Conservation (phyloP, 2,797 vertebrate species). For the Cyprinella venusta region DNA sequence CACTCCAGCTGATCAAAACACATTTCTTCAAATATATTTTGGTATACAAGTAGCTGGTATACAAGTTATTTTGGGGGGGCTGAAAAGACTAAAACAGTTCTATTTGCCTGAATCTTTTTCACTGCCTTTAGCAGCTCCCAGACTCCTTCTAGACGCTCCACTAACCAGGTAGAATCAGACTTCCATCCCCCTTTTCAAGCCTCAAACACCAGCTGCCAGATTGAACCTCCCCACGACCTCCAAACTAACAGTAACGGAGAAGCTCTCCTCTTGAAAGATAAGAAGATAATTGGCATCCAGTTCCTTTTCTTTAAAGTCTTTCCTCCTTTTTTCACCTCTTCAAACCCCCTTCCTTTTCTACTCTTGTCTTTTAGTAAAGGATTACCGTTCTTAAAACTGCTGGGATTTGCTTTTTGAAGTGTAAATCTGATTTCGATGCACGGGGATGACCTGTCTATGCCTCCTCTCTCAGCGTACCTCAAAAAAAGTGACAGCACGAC, state of each 20-base stretch:
- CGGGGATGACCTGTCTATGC: conserved; percentile 45
- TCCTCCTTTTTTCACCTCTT: conserved; percentile 33
- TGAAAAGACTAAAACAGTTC: conserved; percentile 6
- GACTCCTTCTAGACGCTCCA: conserved; percentile 26
- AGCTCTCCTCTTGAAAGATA: conserved; percentile 54
- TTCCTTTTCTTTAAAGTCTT: conserved; percentile 47
- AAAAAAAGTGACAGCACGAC: conserved; percentile 44
- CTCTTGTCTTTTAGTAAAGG: conserved; percentile 42
- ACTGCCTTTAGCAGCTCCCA: conserved; percentile 15
- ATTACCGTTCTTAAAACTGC: conserved; percentile 41
- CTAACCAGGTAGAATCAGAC: conserved; percentile 27
- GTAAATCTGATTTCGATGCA: conserved; percentile 51
- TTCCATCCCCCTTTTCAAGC: conserved; percentile 33
- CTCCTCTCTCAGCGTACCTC: conserved; percentile 45
- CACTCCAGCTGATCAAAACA: background rate
- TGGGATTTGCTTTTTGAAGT: conserved; percentile 65
- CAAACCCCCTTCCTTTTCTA: conserved; percentile 31
- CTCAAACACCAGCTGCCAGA: conserved; percentile 55
- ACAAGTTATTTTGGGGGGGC: background rate
- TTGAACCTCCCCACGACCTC: conserved; percentile 52
- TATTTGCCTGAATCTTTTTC: background rate
- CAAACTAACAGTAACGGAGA: conserved; percentile 49
- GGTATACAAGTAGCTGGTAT: background rate
- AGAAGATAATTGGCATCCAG: conserved; percentile 56
- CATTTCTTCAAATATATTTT: background rate